These are phyloP conservation scores for Tenthredo livida DNA, from an alignment of 2,888 invertebrate genomes.

Conservation along the genomic window DNA sequence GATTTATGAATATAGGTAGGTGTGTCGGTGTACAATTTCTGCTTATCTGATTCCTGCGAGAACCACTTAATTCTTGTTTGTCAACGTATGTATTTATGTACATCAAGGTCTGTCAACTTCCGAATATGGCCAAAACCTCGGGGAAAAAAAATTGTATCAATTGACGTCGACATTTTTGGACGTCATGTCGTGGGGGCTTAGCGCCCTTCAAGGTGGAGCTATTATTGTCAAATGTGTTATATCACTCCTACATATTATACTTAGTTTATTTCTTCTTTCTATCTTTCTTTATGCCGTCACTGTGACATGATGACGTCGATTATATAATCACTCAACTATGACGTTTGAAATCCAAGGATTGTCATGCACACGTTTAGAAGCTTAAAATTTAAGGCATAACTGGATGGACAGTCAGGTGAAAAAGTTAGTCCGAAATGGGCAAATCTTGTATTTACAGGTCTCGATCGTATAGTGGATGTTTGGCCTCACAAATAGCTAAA, in stretches of 20 bases:
- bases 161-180: slow-evolving; percentile 1
- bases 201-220: slow-evolving; percentile 27
- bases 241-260: neutral
- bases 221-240: neutral
- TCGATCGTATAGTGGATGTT: no score
- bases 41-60: neutral
- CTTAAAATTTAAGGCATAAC: no score
- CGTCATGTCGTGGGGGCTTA: slow-evolving; percentile 7
- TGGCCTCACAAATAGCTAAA: no score
- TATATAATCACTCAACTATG: neutral
- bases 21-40: neutral
- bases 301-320: neutral
- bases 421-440: no score
- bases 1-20: neutral
- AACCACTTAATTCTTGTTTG: neutral
- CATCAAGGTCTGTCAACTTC: neutral
- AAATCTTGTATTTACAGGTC: no score
- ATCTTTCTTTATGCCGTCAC: neutral
- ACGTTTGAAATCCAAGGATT: neutral
- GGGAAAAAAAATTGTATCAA: neutral
- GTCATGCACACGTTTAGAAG: no score
- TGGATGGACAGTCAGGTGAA: no score
- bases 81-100: neutral
- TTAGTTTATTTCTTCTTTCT: neutral
- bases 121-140: neutral